Percentiles rank a stretch among this genome's conserved stretches.
Evolutionary conservation across 2,888 invertebrate species (phyloP).

Genomic region (Rambutsinella grinnellia): DNA sequence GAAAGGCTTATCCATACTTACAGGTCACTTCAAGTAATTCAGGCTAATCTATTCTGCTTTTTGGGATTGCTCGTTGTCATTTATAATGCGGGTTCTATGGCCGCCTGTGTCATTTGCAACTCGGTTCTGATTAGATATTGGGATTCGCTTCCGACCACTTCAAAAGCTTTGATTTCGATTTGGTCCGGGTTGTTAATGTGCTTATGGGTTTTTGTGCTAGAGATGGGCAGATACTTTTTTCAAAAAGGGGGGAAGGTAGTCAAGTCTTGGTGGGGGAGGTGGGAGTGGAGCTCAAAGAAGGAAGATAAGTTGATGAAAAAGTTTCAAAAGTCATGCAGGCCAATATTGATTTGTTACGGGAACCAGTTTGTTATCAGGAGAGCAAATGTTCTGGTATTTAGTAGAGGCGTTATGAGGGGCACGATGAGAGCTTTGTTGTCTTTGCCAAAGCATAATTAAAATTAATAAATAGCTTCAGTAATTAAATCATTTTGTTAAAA

Average conservation of each 20-base stretch:
- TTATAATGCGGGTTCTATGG: not conserved
- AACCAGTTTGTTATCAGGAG: conserved; percentile 3
- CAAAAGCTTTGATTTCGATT: not conserved
- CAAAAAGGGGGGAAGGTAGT: not conserved
- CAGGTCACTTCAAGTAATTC: not conserved
- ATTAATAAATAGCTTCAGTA: too few species aligned
- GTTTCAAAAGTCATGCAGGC: conserved; percentile 3
- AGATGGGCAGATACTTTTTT: not conserved
- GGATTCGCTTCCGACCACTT: not conserved
- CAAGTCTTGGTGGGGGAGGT: conserved; percentile 1
- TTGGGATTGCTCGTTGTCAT: not conserved
- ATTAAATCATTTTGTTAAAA: too few species aligned
- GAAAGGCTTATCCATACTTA: not conserved
- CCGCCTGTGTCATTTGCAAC: not conserved
- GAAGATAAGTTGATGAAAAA: conserved; percentile 19
- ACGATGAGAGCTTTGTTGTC: conserved; percentile 9
- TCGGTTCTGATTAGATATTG: not conserved
- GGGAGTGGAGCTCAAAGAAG: not conserved
- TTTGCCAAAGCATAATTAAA: not conserved
- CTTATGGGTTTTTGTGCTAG: not conserved
- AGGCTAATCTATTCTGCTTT: not conserved
- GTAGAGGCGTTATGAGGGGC: conserved; percentile 12
- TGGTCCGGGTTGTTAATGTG: not conserved
- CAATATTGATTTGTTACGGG: conserved; percentile 4
- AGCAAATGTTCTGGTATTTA: not conserved